These are phyloP conservation scores for Chalcosyrphus nemorum DNA, from an alignment of 2,888 invertebrate species.

Conservation along the genomic window DNA sequence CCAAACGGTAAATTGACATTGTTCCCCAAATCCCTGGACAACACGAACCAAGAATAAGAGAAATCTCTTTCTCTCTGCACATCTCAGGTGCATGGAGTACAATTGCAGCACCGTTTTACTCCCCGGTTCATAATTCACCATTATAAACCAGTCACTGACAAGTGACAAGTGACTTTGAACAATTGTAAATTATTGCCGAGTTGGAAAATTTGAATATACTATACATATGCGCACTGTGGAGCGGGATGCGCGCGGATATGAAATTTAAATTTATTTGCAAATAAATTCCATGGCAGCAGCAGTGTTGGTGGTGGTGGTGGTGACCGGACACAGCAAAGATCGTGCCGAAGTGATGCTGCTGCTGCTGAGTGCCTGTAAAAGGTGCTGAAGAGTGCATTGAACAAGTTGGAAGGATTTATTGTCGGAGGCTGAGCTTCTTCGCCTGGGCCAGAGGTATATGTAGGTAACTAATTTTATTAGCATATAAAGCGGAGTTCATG, in stretches of 20 bases:
- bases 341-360: constrained; percentile 68
- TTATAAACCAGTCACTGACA: constrained; percentile 72
- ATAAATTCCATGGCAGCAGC: constrained; percentile 59
- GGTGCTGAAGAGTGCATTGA: constrained; percentile 70
- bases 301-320: background rate
- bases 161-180: constrained; percentile 72
- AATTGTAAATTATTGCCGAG: constrained; percentile 69
- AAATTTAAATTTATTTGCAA: constrained; percentile 69
- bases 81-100: constrained; percentile 24
- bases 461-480: constrained; percentile 68
- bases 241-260: constrained; percentile 48
- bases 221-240: constrained; percentile 37
- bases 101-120: constrained; percentile 47
- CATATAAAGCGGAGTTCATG: constrained; percentile 63
- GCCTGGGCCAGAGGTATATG: constrained; percentile 32
- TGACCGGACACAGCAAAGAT: constrained; percentile 33
- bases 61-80: background rate
- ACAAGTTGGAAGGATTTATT: constrained; percentile 70
- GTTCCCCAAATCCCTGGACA: background rate
- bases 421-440: constrained; percentile 28
- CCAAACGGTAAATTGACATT: no score
- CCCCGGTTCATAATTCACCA: constrained; percentile 67
- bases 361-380: constrained; percentile 70
- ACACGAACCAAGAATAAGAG: no score
- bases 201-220: constrained; percentile 59